phyloP scores from a whole-genome alignment of 1,140 invertebrate species.

The Goniozus legneri region DNA sequence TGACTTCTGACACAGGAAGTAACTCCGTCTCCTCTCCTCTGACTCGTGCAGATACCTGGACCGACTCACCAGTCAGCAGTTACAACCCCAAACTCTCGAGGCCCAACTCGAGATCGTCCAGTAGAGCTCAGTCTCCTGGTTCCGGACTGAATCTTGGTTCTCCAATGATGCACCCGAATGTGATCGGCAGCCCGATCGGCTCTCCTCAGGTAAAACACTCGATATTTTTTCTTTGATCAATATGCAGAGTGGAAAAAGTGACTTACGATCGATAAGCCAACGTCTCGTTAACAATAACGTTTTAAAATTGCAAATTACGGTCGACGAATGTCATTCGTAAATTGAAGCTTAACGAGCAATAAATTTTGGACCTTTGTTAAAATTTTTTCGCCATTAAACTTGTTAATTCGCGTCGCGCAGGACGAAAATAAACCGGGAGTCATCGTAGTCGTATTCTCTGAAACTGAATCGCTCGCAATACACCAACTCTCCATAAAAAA shows the following conservation, averaged over 20 bases:
- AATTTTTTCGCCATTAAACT: too few species aligned
- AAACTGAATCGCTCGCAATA: too few species aligned
- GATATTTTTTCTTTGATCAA: not conserved
- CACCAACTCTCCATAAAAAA: too few species aligned
- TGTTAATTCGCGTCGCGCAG: too few species aligned
- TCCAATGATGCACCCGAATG: slow-evolving; percentile 13
- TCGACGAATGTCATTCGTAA: too few species aligned
- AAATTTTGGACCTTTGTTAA: too few species aligned
- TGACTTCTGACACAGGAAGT: slow-evolving; percentile 11
- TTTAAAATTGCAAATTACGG: not conserved
- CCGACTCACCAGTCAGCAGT: slow-evolving; percentile 26
- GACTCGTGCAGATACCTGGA: slow-evolving; percentile 22
- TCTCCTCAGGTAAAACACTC: slow-evolving; percentile 22
- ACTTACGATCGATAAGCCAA: not conserved
- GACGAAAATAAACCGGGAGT: too few species aligned
- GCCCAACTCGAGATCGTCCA: slow-evolving; percentile 27
- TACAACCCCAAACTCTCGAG: slow-evolving; percentile 20
- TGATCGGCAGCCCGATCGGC: slow-evolving; percentile 22
- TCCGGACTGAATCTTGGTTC: slow-evolving; percentile 14
- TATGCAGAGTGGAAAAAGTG: not conserved
- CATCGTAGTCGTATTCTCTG: too few species aligned
- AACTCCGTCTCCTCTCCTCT: slow-evolving; percentile 15
- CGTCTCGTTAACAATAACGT: too few species aligned
- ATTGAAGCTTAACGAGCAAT: too few species aligned
- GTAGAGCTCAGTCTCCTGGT: slow-evolving; percentile 23